Percentiles rank a stretch among this genome's conserved stretches.
These are phyloP conservation scores for Columbina picui DNA, from an alignment of 2,113 vertebrate genomes.

Conservation along the genomic window DNA sequence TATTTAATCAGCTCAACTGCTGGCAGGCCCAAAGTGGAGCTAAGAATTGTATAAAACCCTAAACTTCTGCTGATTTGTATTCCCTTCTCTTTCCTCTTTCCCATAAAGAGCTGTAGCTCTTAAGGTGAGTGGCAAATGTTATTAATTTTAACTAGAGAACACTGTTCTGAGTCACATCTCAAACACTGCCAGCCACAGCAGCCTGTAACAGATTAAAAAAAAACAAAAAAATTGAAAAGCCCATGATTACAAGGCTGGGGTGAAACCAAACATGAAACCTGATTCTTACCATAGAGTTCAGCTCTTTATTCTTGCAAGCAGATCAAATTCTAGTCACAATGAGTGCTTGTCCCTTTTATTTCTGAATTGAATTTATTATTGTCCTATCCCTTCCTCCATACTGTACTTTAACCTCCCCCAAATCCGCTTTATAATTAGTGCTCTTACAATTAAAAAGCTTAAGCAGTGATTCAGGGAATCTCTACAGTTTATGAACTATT, in stretches of 20 bases:
- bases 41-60: neutral
- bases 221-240: neutral
- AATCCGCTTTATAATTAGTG: neutral
- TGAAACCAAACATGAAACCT: neutral
- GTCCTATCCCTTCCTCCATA: neutral
- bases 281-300: neutral
- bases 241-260: neutral
- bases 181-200: neutral
- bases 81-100: neutral
- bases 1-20: neutral
- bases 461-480: neutral
- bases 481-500: neutral
- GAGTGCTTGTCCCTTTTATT: neutral
- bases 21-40: neutral
- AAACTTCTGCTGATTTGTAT: neutral
- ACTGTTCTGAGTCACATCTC: neutral
- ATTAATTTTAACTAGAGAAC: neutral
- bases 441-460: neutral
- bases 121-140: neutral
- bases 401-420: neutral
- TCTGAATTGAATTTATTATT: neutral
- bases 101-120: neutral
- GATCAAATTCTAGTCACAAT: neutral
- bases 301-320: neutral
- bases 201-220: neutral